Conservation (phyloP, 2,113 vertebrate genomes). For the Dipodomys stephensi region DNA sequence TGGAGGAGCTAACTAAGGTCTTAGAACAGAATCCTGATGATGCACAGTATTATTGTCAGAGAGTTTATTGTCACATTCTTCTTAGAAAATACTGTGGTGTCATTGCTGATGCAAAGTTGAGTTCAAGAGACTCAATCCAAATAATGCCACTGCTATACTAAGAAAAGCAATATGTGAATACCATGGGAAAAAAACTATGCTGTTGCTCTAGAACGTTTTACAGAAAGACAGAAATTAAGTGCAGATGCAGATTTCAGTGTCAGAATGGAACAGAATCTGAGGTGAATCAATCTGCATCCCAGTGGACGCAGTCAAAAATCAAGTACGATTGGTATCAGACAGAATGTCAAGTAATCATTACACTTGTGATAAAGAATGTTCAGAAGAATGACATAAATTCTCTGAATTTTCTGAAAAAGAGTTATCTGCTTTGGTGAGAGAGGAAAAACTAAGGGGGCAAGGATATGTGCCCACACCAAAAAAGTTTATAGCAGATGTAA, state of each 20-base stretch:
- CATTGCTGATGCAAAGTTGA: too few species aligned
- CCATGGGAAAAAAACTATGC: slow-evolving; percentile 89
- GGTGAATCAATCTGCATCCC: background rate
- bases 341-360: slow-evolving; percentile 95
- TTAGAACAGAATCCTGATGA: slow-evolving; percentile 91
- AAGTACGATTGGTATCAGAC: slow-evolving; percentile 97
- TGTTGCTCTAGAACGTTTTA: slow-evolving; percentile 92
- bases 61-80: slow-evolving; percentile 96
- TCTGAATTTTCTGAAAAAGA: slow-evolving; percentile 90
- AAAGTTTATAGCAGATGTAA: too few species aligned
- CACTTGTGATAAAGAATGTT: slow-evolving; percentile 95
- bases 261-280: background rate
- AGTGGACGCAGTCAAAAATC: background rate
- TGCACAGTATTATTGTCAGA: slow-evolving; percentile 94
- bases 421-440: too few species aligned
- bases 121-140: slow-evolving; percentile 2
- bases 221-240: slow-evolving; percentile 90
- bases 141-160: slow-evolving; percentile 90
- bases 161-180: slow-evolving; percentile 97
- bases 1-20: slow-evolving; percentile 89
- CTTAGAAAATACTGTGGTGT: slow-evolving; percentile 94
- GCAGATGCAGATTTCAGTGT: slow-evolving; percentile 8
- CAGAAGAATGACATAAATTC: slow-evolving; percentile 91
- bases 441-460: too few species aligned
- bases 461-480: too few species aligned